A percentile compares a stretch with the other conserved stretches of the same genome.
These are phyloP conservation scores for Sphaerolaimus hirsutus DNA, from an alignment of 2,888 invertebrate species.

Conservation along the genomic window DNA sequence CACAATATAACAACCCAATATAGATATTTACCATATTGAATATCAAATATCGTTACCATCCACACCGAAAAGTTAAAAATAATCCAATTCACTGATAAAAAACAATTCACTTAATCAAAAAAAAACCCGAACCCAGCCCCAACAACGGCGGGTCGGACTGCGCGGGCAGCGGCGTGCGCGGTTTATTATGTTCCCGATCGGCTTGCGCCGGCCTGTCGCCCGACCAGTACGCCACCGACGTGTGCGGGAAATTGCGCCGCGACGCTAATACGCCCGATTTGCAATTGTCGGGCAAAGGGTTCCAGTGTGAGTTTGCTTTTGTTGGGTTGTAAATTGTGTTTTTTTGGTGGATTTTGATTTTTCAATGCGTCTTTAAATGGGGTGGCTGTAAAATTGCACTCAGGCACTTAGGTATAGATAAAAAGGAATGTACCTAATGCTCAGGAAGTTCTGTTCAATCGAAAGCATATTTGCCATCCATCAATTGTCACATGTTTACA, in stretches of 20 bases:
- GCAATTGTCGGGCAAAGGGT: slow-evolving; percentile 4
- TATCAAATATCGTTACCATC: too few species aligned
- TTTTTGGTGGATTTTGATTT: background rate
- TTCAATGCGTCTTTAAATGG: slow-evolving; percentile 1
- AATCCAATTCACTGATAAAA: too few species aligned
- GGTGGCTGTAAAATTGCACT: too few species aligned
- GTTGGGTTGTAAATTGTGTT: background rate
- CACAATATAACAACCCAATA: too few species aligned
- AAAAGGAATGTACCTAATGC: too few species aligned
- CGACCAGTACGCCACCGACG: slow-evolving; percentile 10
- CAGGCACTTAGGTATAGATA: too few species aligned
- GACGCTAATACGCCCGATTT: slow-evolving; percentile 14
- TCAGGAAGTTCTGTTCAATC: too few species aligned
- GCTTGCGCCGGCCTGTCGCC: slow-evolving; percentile 3
- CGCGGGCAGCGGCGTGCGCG: slow-evolving; percentile 14
- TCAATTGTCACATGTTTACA: too few species aligned
- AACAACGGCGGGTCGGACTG: slow-evolving; percentile 16
- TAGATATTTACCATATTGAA: too few species aligned
- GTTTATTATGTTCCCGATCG: slow-evolving; percentile 11
- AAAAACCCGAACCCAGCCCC: slow-evolving; percentile 8
- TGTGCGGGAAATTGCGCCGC: slow-evolving; percentile 10
- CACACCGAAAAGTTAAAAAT: too few species aligned
- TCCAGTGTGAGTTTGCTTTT: slow-evolving; percentile 2
- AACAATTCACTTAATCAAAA: background rate
- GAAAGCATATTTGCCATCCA: too few species aligned